A percentile compares a stretch with the other conserved stretches of the same genome.
These are phyloP conservation scores for Lagopus leucura DNA, from an alignment of 2,113 vertebrate species.

Conservation along the genomic window DNA sequence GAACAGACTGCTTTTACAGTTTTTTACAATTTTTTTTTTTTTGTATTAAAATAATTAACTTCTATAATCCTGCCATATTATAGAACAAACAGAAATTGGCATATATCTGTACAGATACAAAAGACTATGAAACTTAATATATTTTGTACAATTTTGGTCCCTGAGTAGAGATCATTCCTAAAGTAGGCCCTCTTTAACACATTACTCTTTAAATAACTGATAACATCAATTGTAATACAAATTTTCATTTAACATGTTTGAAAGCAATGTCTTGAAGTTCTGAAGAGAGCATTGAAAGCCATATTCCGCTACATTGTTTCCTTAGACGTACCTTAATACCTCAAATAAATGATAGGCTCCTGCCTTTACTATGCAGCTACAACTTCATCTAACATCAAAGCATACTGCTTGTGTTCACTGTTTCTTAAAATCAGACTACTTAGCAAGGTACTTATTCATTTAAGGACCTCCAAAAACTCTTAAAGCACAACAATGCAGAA, in stretches of 20 bases:
- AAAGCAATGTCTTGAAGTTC: background rate
- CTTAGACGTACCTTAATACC: background rate
- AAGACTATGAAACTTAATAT: background rate
- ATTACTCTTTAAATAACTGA: background rate
- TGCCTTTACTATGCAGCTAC: background rate
- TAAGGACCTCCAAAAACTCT: background rate
- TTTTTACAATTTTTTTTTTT: background rate
- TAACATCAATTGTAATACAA: background rate
- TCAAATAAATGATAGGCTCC: background rate
- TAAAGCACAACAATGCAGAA: background rate
- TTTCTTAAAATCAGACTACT: conserved; percentile 2
- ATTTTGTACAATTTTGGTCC: background rate
- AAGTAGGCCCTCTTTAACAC: background rate
- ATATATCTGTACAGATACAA: background rate
- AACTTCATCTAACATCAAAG: background rate
- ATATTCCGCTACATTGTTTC: background rate
- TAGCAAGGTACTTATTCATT: background rate
- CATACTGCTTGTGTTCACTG: background rate
- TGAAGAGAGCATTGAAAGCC: background rate
- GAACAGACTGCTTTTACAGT: background rate
- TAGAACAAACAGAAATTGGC: background rate
- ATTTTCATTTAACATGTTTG: background rate
- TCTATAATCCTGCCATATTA: background rate
- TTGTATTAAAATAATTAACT: background rate
- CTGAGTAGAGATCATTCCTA: background rate